phyloP scores from a whole-genome alignment of 2,888 invertebrate species.

The Sabellastarte sp. region DNA sequence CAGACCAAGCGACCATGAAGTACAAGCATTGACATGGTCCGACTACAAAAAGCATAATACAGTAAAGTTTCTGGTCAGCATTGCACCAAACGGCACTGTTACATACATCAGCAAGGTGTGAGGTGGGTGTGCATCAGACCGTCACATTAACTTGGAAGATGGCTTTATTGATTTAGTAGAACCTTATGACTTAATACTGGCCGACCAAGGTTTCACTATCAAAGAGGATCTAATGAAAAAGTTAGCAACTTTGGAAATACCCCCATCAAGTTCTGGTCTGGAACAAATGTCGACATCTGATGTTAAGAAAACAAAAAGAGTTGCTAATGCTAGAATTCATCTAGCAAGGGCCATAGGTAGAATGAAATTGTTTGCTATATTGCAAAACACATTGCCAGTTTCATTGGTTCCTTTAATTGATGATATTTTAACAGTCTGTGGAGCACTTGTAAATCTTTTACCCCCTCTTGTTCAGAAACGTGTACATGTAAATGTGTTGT shows the following conservation, averaged over 20 bases:
- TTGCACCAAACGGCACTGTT: constrained; percentile 9
- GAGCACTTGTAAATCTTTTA: background rate
- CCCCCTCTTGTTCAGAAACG: background rate
- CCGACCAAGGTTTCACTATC: constrained; percentile 11
- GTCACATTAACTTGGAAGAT: constrained; percentile 1
- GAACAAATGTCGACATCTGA: background rate
- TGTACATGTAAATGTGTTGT: too few relatives aligned
- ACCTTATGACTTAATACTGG: constrained; percentile 3
- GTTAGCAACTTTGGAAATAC: background rate
- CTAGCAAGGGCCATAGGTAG: constrained; percentile 8
- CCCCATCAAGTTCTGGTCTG: background rate
- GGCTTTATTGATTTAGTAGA: constrained; percentile 3
- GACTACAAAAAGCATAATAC: constrained; percentile 17
- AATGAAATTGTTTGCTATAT: constrained; percentile 6
- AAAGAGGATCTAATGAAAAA: constrained; percentile 6
- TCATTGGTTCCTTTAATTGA: constrained; percentile 4
- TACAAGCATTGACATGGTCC: constrained; percentile 6
- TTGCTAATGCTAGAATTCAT: constrained; percentile 9
- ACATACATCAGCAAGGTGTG: background rate
- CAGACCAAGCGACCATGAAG: background rate
- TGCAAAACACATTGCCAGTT: constrained; percentile 1
- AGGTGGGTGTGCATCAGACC: constrained; percentile 10
- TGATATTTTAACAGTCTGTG: background rate
- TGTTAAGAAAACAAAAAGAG: background rate
- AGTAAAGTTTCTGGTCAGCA: constrained; percentile 9